Evolutionary conservation across 2,888 invertebrate genomes (phyloP), one percentile per base, ranked within the genome.

Genomic region (Phengaris arion): DNA sequence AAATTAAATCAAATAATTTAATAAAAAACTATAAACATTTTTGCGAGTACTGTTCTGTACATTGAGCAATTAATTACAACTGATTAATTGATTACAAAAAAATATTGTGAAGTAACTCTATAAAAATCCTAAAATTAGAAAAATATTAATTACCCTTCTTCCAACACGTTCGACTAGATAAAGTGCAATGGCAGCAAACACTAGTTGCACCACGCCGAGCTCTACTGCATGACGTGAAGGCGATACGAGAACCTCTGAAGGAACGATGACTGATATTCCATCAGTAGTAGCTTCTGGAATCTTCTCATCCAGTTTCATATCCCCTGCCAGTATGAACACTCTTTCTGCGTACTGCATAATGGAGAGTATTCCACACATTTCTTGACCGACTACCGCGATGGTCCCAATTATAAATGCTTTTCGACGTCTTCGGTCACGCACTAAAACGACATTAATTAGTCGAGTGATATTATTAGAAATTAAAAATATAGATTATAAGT

Each of bases 291-390:
- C 13, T 64, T 64, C 64, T 64, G 64, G 35, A 64, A 45, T 15
- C 64, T 64, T 64, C 64, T 64, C 35, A 35, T 45, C 64, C 13
- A 64, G 13, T 12, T 35, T 35, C 8, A 57, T 4, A 48, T n/a
- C 83, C 7, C 82, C 77, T 22, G 88, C 87, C 70, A 90, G 79
- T 74, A 85, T 81, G 81, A 91, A 89, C 76, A 88, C 86, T 22
- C 87, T 86, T 82, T 91, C 90, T 2, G 91, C 91, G 81, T 88
- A 91, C 84, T 90, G 90, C 80, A 90, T 81, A 74, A 91, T 83
- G 45, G 91, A 85, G 57, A 89, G 84, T 77, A 90, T 83, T 51
- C 91, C 91, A 81, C 89, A 89, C 79, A 83, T 81, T 81, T 91
- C 91, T 79, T 90, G 90, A 3, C 89, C 90, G 74, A 87, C 85